Evolutionary conservation across 2,888 invertebrate species (phyloP).

Genomic region (Limnephilus rhombicus): DNA sequence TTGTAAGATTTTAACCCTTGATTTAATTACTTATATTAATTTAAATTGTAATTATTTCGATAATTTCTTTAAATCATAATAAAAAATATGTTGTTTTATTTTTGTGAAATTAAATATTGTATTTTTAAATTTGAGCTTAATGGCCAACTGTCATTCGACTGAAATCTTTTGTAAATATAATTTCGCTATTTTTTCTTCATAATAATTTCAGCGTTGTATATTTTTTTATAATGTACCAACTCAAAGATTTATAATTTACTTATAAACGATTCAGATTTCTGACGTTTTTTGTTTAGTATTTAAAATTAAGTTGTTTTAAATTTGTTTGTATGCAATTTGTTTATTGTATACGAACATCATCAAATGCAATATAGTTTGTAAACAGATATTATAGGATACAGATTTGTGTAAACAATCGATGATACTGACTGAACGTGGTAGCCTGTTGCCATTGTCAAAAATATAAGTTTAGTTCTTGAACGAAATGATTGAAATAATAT

Average conservation of each 20-base stretch:
- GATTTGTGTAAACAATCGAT: conserved; percentile 40
- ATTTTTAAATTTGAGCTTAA: conserved; percentile 19
- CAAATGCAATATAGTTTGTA: conserved; percentile 40
- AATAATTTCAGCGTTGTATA: background rate
- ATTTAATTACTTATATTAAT: conserved; percentile 7
- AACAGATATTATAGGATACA: conserved; percentile 22
- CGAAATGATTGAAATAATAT: background rate
- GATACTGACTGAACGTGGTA: conserved; percentile 39
- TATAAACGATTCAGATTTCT: background rate
- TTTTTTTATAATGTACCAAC: background rate
- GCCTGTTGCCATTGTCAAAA: conserved; percentile 26
- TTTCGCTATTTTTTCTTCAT: background rate
- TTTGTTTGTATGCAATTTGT: conserved; percentile 21
- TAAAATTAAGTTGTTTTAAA: conserved; percentile 2
- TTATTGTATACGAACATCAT: background rate
- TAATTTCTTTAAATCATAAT: background rate
- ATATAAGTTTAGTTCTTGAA: conserved; percentile 3
- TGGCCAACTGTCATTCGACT: conserved; percentile 29
- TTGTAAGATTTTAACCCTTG: background rate
- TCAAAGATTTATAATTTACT: background rate
- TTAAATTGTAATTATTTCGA: conserved; percentile 17
- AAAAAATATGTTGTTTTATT: conserved; percentile 24
- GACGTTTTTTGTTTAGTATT: conserved; percentile 8
- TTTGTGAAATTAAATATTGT: background rate
- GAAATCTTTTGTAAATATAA: conserved; percentile 42